Evolutionary conservation across 2,797 vertebrate genomes (phyloP).

Genomic region (Propithecus perrieri): DNA sequence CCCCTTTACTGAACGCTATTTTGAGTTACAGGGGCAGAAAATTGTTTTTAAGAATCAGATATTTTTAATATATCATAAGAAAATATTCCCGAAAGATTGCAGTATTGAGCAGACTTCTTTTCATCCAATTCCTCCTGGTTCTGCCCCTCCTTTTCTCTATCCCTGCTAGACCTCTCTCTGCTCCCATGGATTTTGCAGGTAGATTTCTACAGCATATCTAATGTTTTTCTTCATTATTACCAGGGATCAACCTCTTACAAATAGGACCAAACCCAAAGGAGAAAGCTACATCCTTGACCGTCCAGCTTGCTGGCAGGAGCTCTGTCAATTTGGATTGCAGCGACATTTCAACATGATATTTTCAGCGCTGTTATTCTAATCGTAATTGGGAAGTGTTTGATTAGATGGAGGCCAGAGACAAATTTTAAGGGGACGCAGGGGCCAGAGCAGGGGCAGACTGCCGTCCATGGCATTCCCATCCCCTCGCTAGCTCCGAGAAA

Average conservation of each 20-base stretch:
- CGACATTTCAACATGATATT: constrained; percentile 66
- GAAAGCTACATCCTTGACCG: background rate
- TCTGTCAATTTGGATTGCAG: constrained; percentile 62
- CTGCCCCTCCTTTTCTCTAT: background rate
- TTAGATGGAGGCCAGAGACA: constrained; percentile 63
- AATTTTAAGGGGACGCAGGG: constrained; percentile 57
- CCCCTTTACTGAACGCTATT: constrained; percentile 54
- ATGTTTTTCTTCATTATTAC: constrained; percentile 23
- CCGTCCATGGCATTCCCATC: background rate
- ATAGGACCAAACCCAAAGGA: background rate
- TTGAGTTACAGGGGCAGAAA: constrained; percentile 73
- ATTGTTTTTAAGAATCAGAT: constrained; percentile 69
- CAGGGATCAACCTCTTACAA: constrained; percentile 34
- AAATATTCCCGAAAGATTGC: constrained; percentile 40
- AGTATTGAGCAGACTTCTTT: constrained; percentile 45
- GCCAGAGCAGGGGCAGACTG: background rate
- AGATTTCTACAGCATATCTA: constrained; percentile 37
- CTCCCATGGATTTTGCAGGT: background rate
- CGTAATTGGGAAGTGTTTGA: constrained; percentile 62
- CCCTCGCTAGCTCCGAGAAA: background rate
- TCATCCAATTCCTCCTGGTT: background rate
- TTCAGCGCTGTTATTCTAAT: constrained; percentile 52
- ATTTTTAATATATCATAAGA: constrained; percentile 65
- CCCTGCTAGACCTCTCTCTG: background rate
- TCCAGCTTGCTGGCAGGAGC: constrained; percentile 56